A percentile compares a stretch with the other conserved stretches of the same genome.
Evolutionary conservation across 1,140 invertebrate genomes (phyloP).

Genomic region (Ostrea edulis): DNA sequence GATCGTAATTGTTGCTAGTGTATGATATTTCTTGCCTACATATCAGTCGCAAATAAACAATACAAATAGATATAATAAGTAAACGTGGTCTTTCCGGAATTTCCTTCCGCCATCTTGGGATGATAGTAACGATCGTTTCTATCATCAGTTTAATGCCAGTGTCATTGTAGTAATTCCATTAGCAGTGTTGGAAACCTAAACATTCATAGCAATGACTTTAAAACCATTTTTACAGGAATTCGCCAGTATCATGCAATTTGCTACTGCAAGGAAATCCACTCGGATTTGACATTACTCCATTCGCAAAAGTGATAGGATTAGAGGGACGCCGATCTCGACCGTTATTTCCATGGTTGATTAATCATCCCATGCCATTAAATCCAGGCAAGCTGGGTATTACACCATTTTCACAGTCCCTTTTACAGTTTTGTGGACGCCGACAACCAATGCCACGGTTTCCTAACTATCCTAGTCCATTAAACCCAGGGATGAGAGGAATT

Average conservation of each 20-base stretch:
- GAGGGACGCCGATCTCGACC: not conserved
- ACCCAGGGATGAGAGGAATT: not conserved
- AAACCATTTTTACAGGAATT: slow-evolving; percentile 7
- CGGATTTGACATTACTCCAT: not conserved
- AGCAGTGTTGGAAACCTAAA: too few species aligned
- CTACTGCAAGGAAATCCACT: not conserved
- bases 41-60: too few species aligned
- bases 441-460: too few species aligned
- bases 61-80: too few species aligned
- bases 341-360: not conserved
- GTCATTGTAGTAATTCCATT: too few species aligned
- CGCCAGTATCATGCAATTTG: not conserved
- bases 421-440: not conserved
- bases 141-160: too few species aligned
- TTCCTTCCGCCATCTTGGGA: too few species aligned
- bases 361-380: not conserved
- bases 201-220: too few species aligned
- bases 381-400: not conserved
- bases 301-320: not conserved
- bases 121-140: too few species aligned
- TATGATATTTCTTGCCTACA: too few species aligned
- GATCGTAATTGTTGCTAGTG: too few species aligned
- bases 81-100: too few species aligned
- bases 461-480: not conserved
- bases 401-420: not conserved